Base-by-base conservation (phyloP, 2,888 invertebrate genomes). In the Meliscaeva auricollis region DNA sequence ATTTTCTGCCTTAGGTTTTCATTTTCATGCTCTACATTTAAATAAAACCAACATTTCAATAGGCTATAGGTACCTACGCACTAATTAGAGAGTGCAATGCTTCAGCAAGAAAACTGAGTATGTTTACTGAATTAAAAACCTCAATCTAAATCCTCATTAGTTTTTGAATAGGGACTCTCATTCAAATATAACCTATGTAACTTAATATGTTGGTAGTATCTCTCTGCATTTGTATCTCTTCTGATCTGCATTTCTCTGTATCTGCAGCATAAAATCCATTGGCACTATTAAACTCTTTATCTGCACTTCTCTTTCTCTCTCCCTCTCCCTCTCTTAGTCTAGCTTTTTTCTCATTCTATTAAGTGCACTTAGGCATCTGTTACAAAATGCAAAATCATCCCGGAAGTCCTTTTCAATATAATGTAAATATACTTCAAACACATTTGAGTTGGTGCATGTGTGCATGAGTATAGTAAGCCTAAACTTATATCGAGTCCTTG, bases 91-190 rank as follows among this genome's bases (percentile, higher is more conserved):
- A 26, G 38, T 38, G 38, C 38, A 62, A 62, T 26, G 15, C 46
- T 44, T 44, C n/a, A 60, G 30, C 9, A 15, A 62, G 30, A 62
- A 62, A 46, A 30, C 30, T 46, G 7, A 44, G 22, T 62, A 41
- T 62, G 8, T 7, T 46, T 46, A 62, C 44, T 26, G 17, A 44
- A 46, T 44, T 44, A 44, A 30, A 62, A 62, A 46, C 62, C 62
- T 62, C 44, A 62, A 62, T 38, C 26, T 30, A 46, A 62, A 62
- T 62, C 30, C 62, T 62, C 62, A 46, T 62, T 62, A 62, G 62
- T 62, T 62, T n/a, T 46, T 8, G 3, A 62, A 62, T 20, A 44
- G 62, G 44, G 8, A 7, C 0, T 17, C 11, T 30, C 17, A 56
- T 35, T 56, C 35, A 56, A 56, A 35, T 32, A 11, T 5, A 17